Evolutionary conservation across 2,113 vertebrate genomes (phyloP).

Genomic region (Paramormyrops kingsleyae): DNA sequence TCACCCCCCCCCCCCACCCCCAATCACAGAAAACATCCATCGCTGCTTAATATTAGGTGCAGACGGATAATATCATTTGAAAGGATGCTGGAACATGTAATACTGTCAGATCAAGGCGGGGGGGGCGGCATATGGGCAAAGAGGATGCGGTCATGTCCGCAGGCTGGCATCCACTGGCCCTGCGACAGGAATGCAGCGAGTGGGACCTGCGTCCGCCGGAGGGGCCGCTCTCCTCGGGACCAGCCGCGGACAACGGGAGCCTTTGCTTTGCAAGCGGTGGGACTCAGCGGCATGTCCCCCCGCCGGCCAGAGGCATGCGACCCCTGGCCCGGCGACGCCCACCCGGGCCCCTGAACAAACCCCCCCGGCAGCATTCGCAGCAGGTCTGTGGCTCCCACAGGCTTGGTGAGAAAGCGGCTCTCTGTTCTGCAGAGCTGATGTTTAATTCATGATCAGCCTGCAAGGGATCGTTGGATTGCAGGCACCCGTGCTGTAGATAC

Average conservation of each 20-base stretch:
- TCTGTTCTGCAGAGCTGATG: constrained; percentile 5
- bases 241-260: constrained; percentile 23
- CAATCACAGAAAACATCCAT: not conserved
- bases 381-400: constrained; percentile 9
- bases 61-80: not conserved
- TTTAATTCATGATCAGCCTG: constrained; percentile 5
- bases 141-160: not conserved
- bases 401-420: not conserved
- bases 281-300: constrained; percentile 49
- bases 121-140: not conserved
- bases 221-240: constrained; percentile 29
- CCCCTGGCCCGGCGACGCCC: constrained; percentile 11
- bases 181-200: constrained; percentile 49
- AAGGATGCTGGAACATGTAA: not conserved
- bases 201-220: constrained; percentile 46
- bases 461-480: not conserved
- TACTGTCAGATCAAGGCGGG: not conserved
- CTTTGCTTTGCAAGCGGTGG: constrained; percentile 38
- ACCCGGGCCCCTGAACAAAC: constrained; percentile 6
- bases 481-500: not conserved
- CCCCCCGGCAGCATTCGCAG: not conserved
- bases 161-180: not conserved
- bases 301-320: not conserved
- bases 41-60: not conserved
- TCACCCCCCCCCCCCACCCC: not conserved